Evolutionary conservation across 2,888 invertebrate genomes (phyloP).

Genomic region (Sesamia inferens): DNA sequence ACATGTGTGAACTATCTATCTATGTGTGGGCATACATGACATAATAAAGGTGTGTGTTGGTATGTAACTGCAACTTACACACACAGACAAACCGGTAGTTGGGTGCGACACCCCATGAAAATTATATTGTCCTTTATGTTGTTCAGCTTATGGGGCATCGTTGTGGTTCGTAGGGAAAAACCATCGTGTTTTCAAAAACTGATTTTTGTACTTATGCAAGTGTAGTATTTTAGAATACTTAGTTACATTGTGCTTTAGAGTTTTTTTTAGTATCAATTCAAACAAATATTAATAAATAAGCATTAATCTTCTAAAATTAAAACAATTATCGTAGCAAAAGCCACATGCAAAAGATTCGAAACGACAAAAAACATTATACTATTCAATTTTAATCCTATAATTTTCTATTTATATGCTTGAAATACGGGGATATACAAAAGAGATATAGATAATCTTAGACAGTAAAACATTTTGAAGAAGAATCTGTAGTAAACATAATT

Average conservation of each 20-base stretch:
- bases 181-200: slow-evolving; percentile 3
- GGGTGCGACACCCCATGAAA: slow-evolving; percentile 82
- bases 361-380: neutral
- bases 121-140: slow-evolving; percentile 73
- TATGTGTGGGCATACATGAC: slow-evolving; percentile 46
- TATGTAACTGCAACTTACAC: slow-evolving; percentile 60
- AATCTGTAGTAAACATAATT: neutral
- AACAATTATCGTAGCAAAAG: neutral
- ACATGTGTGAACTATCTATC: slow-evolving; percentile 61
- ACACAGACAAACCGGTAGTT: slow-evolving; percentile 66
- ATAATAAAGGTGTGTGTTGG: slow-evolving; percentile 51
- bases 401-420: neutral
- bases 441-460: neutral
- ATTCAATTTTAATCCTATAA: neutral
- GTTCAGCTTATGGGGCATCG: slow-evolving; percentile 55
- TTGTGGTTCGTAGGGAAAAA: slow-evolving; percentile 46
- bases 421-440: neutral
- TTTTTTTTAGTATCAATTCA: neutral
- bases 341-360: neutral
- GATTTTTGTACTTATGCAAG: neutral
- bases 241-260: neutral
- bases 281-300: neutral
- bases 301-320: neutral
- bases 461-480: neutral
- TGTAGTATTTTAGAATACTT: neutral